Percentiles rank a stretch among this genome's conserved stretches.
phyloP scores from a whole-genome alignment of 2,113 vertebrate species.

The Butastur rufipennis region DNA sequence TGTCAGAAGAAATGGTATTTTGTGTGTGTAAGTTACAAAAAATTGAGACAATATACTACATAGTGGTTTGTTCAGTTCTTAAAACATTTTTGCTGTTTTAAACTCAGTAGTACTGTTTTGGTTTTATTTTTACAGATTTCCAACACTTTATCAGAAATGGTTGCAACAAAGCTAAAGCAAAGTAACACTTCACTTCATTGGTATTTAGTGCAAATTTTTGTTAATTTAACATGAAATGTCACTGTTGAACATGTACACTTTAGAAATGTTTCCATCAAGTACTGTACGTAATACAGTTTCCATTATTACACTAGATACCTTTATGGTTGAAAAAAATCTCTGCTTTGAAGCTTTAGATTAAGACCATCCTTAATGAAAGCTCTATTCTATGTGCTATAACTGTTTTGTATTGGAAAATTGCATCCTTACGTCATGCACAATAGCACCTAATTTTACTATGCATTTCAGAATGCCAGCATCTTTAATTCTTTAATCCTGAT shows the following conservation, averaged over 20 bases:
- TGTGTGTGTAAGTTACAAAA: conserved; percentile 55
- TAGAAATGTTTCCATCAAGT: conserved; percentile 51
- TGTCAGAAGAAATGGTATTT: conserved; percentile 59
- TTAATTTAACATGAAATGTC: conserved; percentile 62
- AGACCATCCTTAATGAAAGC: not conserved
- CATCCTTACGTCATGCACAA: conserved; percentile 27
- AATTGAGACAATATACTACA: conserved; percentile 57
- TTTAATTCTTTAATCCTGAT: not conserved
- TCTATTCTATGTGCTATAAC: not conserved
- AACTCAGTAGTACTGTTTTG: not conserved
- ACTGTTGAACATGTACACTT: conserved; percentile 34
- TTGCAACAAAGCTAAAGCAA: conserved; percentile 69
- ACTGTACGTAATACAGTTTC: conserved; percentile 24
- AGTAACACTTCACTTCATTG: conserved; percentile 74
- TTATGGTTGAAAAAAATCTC: not conserved
- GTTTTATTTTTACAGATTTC: conserved; percentile 47
- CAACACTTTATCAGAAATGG: conserved; percentile 60
- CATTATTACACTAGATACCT: conserved; percentile 38
- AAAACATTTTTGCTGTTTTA: conserved; percentile 49
- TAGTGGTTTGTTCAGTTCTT: conserved; percentile 55
- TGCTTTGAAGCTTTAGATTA: conserved; percentile 43
- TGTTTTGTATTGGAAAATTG: conserved; percentile 27
- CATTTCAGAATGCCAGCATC: not conserved
- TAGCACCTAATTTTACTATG: conserved; percentile 40
- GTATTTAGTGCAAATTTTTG: conserved; percentile 76